These are phyloP conservation scores for Eumaeus atala DNA, from an alignment of 1,140 invertebrate species.

Conservation along the genomic window DNA sequence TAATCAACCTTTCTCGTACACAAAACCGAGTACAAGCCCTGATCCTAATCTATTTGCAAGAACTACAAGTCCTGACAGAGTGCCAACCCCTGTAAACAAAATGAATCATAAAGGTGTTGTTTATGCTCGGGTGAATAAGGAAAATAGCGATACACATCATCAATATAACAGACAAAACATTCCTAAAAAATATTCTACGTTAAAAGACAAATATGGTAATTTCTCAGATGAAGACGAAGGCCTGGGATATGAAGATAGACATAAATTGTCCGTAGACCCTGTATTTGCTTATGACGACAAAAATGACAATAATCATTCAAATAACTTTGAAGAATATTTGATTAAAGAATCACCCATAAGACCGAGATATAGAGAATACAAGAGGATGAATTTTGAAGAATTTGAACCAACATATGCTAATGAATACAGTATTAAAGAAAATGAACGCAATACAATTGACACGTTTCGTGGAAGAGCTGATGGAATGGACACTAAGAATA, in stretches of 20 bases:
- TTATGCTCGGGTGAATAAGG: slow-evolving; percentile 83
- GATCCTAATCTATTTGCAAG: slow-evolving; percentile 69
- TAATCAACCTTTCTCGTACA: slow-evolving; percentile 85
- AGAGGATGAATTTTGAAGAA: slow-evolving; percentile 62
- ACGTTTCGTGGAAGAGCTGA: slow-evolving; percentile 77
- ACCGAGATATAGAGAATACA: slow-evolving; percentile 64
- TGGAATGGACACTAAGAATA: slow-evolving; percentile 78
- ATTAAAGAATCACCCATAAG: slow-evolving; percentile 65
- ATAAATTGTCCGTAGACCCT: slow-evolving; percentile 50
- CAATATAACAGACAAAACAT: slow-evolving; percentile 70
- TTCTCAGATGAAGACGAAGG: slow-evolving; percentile 85
- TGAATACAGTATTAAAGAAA: slow-evolving; percentile 46
- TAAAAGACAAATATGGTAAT: slow-evolving; percentile 62
- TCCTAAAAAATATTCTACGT: slow-evolving; percentile 69
- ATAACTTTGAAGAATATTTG: slow-evolving; percentile 46
- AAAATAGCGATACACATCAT: slow-evolving; percentile 52
- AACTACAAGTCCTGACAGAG: slow-evolving; percentile 62
- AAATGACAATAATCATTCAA: slow-evolving; percentile 44
- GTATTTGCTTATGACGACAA: slow-evolving; percentile 56
- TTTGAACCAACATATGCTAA: slow-evolving; percentile 68
- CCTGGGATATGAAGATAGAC: slow-evolving; percentile 78
- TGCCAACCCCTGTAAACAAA: slow-evolving; percentile 61
- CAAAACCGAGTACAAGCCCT: slow-evolving; percentile 74
- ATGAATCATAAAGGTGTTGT: slow-evolving; percentile 75
- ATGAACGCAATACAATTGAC: slow-evolving; percentile 63